A percentile compares a stretch with the other conserved stretches of the same genome.
phyloP scores from a whole-genome alignment of 2,797 vertebrate species.

The Numenius phaeopus region DNA sequence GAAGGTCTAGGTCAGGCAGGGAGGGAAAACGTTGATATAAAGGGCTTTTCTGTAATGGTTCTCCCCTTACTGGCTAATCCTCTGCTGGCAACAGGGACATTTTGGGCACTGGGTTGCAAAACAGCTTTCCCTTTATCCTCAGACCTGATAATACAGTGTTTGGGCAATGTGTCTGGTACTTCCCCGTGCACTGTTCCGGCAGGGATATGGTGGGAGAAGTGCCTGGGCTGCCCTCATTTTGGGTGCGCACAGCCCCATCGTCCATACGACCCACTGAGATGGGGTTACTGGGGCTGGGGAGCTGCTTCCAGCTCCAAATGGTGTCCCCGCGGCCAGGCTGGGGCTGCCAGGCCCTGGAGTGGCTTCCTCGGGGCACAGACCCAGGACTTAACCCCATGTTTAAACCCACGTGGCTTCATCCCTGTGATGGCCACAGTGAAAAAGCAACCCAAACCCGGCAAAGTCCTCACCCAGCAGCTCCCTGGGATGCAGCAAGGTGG shows the following conservation, averaged over 20 bases:
- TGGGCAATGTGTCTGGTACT: not conserved
- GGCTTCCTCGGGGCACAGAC: not conserved
- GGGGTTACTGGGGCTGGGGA: not conserved
- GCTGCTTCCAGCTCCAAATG: not conserved
- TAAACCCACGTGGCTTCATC: not conserved
- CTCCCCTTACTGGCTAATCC: not conserved
- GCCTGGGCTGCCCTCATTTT: not conserved
- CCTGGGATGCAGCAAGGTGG: not conserved
- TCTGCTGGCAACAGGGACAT: not conserved
- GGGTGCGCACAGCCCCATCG: accelerated
- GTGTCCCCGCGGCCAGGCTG: accelerated
- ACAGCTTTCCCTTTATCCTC: not conserved
- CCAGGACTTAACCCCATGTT: not conserved
- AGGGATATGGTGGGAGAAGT: not conserved
- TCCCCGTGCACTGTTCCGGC: not conserved
- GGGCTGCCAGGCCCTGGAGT: not conserved
- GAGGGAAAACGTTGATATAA: not conserved
- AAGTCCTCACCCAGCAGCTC: not conserved
- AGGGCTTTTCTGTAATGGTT: not conserved
- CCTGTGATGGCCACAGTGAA: not conserved
- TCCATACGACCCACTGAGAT: not conserved
- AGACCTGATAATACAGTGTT: not conserved
- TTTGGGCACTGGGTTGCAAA: not conserved
- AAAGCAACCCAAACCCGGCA: not conserved
- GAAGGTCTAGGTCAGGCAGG: not conserved